phyloP scores from a whole-genome alignment of 2,113 vertebrate species.

The Tangachromis dhanisi region DNA sequence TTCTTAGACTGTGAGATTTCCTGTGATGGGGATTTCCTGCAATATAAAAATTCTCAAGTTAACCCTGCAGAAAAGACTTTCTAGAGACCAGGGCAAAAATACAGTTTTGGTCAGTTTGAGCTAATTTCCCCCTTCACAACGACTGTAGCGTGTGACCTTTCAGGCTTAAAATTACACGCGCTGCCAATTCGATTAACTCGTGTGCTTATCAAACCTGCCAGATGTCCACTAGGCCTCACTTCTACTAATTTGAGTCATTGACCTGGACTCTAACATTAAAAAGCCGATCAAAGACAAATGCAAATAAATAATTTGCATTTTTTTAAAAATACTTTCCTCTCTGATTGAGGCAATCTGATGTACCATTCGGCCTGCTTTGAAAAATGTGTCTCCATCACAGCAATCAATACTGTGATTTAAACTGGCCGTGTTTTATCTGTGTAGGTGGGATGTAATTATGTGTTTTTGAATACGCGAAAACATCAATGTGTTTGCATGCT shows the following conservation, averaged over 20 bases:
- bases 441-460: neutral
- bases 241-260: neutral
- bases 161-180: neutral
- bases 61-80: neutral
- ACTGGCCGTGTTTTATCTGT: neutral
- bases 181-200: neutral
- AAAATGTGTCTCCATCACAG: neutral
- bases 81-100: neutral
- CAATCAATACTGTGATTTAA: neutral
- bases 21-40: neutral
- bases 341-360: neutral
- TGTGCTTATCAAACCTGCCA: neutral
- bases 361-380: neutral
- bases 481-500: neutral
- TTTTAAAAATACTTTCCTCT: neutral
- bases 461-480: neutral
- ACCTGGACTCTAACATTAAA: neutral
- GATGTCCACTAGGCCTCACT: neutral
- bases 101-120: neutral
- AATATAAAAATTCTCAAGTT: neutral
- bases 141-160: neutral
- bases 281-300: neutral
- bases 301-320: neutral
- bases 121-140: neutral
- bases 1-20: neutral